Percentiles rank a stretch among this genome's conserved stretches.
Conservation (phyloP, 2,797 vertebrate genomes). For the Microtus californicus region DNA sequence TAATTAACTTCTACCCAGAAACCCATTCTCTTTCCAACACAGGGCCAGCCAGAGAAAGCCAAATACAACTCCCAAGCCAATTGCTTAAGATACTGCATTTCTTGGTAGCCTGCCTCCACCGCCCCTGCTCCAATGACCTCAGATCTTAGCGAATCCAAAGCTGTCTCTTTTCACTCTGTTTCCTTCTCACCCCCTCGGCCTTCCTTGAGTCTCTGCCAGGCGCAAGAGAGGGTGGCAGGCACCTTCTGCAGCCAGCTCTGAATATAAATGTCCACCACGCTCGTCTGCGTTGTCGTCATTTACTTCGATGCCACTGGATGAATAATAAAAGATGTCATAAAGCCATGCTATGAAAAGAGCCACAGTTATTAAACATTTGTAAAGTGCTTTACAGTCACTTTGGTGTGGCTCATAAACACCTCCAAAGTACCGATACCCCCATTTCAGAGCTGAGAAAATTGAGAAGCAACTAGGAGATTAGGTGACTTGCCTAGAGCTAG, state of each 20-base stretch:
- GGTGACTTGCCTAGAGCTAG: slow-evolving; percentile 41
- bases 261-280: neutral
- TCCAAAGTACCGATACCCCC: slow-evolving; percentile 47
- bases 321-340: slow-evolving; percentile 12
- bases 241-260: neutral
- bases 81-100: neutral
- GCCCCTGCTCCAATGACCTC: neutral
- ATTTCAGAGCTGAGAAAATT: slow-evolving; percentile 68
- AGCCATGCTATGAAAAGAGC: slow-evolving; percentile 61
- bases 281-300: neutral
- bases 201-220: neutral
- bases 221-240: neutral
- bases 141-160: neutral
- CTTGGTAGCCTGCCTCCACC: neutral
- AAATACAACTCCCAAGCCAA: neutral
- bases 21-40: neutral
- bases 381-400: slow-evolving; percentile 17
- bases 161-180: neutral
- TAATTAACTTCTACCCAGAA: neutral
- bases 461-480: slow-evolving; percentile 48
- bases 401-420: slow-evolving; percentile 52
- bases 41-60: slow-evolving; percentile 25
- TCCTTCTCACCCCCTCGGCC: neutral
- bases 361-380: slow-evolving; percentile 57
- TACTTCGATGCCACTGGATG: slow-evolving; percentile 48